Evolutionary conservation across 2,797 vertebrate genomes (phyloP).

Genomic region (Aplochiton taeniatus): DNA sequence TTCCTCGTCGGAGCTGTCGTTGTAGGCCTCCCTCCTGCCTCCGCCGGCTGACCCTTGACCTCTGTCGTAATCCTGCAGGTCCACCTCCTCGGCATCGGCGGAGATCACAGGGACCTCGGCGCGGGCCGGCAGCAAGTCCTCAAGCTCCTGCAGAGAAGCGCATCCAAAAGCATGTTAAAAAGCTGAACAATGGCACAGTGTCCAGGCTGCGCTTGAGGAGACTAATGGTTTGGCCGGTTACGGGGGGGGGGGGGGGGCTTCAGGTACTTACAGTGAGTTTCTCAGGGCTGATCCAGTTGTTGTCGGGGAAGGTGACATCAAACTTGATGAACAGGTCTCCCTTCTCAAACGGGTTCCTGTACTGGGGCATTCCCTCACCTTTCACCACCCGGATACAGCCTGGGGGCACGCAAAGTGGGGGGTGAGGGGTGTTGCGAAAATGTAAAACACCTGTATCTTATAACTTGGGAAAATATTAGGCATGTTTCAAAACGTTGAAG

Average conservation of each 20-base stretch:
- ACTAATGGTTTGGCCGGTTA: background rate
- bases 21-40: slow-evolving; percentile 93
- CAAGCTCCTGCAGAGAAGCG: slow-evolving; percentile 83
- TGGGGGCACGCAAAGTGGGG: slow-evolving; percentile 50
- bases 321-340: slow-evolving; percentile 98
- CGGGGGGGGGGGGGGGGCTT: no score
- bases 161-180: background rate
- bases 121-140: slow-evolving; percentile 94
- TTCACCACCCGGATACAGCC: slow-evolving; percentile 90
- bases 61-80: slow-evolving; percentile 93
- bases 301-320: slow-evolving; percentile 96
- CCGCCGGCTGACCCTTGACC: slow-evolving; percentile 88
- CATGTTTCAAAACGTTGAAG: no score
- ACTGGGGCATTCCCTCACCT: slow-evolving; percentile 98
- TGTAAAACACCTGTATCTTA: background rate
- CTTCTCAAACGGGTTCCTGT: slow-evolving; percentile 98
- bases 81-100: slow-evolving; percentile 93
- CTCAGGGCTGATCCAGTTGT: slow-evolving; percentile 97
- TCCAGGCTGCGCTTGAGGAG: background rate
- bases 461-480: no score
- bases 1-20: slow-evolving; percentile 97
- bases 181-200: background rate
- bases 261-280: slow-evolving; percentile 88
- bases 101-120: slow-evolving; percentile 87
- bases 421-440: background rate